Evolutionary conservation across 1,140 invertebrate genomes (phyloP).

Genomic region (Sinonovacula constricta): DNA sequence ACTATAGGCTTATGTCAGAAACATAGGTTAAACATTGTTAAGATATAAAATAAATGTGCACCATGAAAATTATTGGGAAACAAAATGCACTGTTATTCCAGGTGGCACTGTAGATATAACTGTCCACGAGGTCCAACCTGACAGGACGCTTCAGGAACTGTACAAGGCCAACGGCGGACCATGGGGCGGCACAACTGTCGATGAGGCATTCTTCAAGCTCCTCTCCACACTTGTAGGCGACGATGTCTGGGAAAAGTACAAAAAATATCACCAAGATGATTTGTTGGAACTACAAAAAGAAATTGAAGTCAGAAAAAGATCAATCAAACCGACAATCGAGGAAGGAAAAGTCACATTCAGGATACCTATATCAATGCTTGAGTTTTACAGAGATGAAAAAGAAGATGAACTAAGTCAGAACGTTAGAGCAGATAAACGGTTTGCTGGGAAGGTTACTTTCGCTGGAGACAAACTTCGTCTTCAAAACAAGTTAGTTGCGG

Average conservation of each 20-base stretch:
- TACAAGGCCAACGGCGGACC: constrained; percentile 56
- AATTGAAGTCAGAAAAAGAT: constrained; percentile 56
- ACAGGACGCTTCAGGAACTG: constrained; percentile 50
- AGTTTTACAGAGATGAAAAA: constrained; percentile 17
- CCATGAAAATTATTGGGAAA: not conserved
- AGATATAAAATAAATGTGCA: not conserved
- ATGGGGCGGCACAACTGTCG: constrained; percentile 55
- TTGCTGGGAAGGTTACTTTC: constrained; percentile 27
- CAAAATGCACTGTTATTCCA: constrained; percentile 7
- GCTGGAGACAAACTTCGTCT: constrained; percentile 58
- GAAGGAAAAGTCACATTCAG: constrained; percentile 33
- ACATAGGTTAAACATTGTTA: not conserved
- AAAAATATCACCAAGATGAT: constrained; percentile 40
- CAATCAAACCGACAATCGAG: constrained; percentile 26
- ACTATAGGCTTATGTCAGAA: not conserved
- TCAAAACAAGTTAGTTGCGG: constrained; percentile 29
- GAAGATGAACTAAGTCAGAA: constrained; percentile 1
- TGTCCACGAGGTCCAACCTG: constrained; percentile 34
- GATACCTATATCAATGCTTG: constrained; percentile 24
- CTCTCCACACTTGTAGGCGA: constrained; percentile 20
- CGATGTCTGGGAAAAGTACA: constrained; percentile 41
- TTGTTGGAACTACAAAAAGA: constrained; percentile 49
- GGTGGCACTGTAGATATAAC: constrained; percentile 61
- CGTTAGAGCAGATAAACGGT: not conserved
- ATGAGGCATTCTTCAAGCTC: no score